Conservation (phyloP, 2,888 invertebrate species). For the Harpalus rubripes region DNA sequence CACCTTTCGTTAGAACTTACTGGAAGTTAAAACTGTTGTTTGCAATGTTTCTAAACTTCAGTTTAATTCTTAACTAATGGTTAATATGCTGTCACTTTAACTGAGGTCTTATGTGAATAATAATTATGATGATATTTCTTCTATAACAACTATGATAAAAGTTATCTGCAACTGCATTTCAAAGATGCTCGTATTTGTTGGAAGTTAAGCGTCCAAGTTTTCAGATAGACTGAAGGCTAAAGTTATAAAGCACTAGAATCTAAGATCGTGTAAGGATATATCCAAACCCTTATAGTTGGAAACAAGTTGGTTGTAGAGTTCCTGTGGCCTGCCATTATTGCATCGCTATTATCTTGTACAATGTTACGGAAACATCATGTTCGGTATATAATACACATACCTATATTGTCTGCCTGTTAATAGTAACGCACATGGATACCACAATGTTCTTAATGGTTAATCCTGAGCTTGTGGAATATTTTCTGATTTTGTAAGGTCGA, state of each 20-base stretch:
- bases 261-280: background rate
- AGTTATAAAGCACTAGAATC: background rate
- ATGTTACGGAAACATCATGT: conserved; percentile 10
- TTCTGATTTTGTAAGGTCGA: background rate
- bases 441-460: too few species aligned
- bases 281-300: conserved; percentile 21
- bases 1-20: too few species aligned
- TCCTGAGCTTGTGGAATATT: too few species aligned
- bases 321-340: conserved; percentile 23
- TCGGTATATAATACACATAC: background rate
- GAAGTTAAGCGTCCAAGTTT: background rate
- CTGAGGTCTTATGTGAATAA: too few species aligned
- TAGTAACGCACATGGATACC: too few species aligned
- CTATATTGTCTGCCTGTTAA: too few species aligned
- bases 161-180: background rate
- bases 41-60: too few species aligned
- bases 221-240: background rate
- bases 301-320: conserved; percentile 27
- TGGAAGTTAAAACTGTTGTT: too few species aligned
- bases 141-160: background rate
- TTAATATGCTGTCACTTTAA: too few species aligned
- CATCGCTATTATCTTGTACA: conserved; percentile 14
- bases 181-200: background rate
- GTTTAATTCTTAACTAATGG: too few species aligned
- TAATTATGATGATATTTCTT: too few species aligned